These are phyloP conservation scores for Syngnathoides biaculeatus DNA, from an alignment of 2,113 vertebrate genomes.

Conservation along the genomic window DNA sequence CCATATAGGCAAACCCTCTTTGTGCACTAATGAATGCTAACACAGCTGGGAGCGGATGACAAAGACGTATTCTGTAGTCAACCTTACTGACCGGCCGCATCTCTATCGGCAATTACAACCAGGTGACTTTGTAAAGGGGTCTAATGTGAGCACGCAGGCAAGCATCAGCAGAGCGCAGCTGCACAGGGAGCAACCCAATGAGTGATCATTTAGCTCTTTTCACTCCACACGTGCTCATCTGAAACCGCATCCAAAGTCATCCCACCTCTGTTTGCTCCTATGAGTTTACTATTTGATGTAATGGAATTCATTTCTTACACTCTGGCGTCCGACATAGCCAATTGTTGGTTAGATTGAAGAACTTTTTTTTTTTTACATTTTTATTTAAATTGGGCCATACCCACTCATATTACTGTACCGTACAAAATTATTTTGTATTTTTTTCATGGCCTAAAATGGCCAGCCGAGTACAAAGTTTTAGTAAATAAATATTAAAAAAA, in stretches of 20 bases:
- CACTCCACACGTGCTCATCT: conserved; percentile 50
- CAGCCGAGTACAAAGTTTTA: too few relatives aligned
- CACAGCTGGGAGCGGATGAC: conserved; percentile 54
- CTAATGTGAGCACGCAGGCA: conserved; percentile 18
- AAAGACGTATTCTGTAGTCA: conserved; percentile 30
- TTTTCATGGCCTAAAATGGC: too few relatives aligned
- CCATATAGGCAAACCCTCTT: conserved; percentile 16
- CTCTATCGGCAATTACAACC: conserved; percentile 20
- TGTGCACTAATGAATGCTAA: conserved; percentile 56
- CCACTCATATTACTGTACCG: too few relatives aligned
- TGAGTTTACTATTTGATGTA: conserved; percentile 25
- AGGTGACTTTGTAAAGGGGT: conserved; percentile 40
- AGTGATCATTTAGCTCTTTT: conserved; percentile 35
- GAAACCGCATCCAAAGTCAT: conserved; percentile 34
- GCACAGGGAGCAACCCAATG: conserved; percentile 16
- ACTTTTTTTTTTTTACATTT: too few relatives aligned
- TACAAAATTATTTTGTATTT: too few relatives aligned
- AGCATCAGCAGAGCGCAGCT: conserved; percentile 45
- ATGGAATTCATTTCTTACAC: conserved; percentile 33
- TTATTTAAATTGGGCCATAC: too few relatives aligned
- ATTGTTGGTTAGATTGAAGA: too few relatives aligned
- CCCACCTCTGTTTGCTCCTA: conserved; percentile 27
- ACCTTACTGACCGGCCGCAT: conserved; percentile 33
- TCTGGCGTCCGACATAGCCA: too few relatives aligned
- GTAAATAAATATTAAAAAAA: too few relatives aligned